These are phyloP conservation scores for Erythrolamprus reginae DNA, from an alignment of 2,113 vertebrate species.

Conservation along the genomic window DNA sequence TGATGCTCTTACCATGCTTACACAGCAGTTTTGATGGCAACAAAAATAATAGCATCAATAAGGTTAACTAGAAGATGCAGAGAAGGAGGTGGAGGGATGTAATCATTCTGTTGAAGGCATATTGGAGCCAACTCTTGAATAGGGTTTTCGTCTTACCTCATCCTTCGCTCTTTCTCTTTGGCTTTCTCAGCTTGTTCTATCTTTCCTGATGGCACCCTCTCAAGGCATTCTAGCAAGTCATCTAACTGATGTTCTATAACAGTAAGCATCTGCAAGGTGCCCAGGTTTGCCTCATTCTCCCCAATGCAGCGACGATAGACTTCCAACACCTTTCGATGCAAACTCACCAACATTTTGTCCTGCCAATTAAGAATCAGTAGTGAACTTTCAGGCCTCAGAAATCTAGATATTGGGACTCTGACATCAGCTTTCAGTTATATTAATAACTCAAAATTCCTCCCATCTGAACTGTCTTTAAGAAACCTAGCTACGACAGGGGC, in stretches of 20 bases:
- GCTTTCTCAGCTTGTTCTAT: conserved; percentile 71
- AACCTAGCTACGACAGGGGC: background rate
- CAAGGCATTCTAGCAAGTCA: conserved; percentile 75
- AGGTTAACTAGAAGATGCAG: background rate
- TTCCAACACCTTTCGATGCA: conserved; percentile 79
- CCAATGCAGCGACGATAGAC: conserved; percentile 80
- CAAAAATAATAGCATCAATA: background rate
- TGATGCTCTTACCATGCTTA: background rate
- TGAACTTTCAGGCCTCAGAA: background rate
- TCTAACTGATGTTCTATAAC: conserved; percentile 76
- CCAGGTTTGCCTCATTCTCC: conserved; percentile 68
- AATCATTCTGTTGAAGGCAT: background rate
- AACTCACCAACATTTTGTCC: conserved; percentile 74
- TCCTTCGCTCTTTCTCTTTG: conserved; percentile 78
- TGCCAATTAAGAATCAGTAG: conserved; percentile 16
- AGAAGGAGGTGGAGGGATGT: background rate
- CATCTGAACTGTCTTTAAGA: background rate
- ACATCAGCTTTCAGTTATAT: background rate
- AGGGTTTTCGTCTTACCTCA: conserved; percentile 65
- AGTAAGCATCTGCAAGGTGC: conserved; percentile 79
- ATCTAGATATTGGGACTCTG: too few relatives aligned
- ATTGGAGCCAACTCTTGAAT: background rate
- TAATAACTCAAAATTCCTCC: background rate
- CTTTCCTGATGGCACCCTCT: conserved; percentile 70
- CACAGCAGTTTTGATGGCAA: background rate